Evolutionary conservation across 2,888 invertebrate genomes (phyloP), one percentile per base, ranked within the genome.

Genomic region (Apamea monoglypha): DNA sequence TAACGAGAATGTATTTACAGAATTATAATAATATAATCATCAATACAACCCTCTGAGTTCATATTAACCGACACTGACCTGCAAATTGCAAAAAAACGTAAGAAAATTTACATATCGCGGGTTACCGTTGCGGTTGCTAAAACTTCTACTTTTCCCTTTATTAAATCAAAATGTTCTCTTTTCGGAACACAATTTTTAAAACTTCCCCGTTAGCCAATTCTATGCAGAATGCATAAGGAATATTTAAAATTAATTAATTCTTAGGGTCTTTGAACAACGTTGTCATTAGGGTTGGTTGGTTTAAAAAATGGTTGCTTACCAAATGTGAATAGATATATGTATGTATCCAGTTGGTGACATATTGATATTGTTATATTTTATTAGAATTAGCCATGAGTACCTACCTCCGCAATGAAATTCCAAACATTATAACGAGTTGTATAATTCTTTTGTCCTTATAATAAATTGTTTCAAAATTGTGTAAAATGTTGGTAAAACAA

Each of bases 401-500:
- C 72, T 67, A 80, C n/a, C 72, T 68, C 36, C 25, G 44, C 64
- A 68, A 78, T 85, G 67, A 81, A 80, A 80, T 77, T 86, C 70
- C 47, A 29, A 81, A 84, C 80, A 82, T 84, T 81, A 82, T 84
- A 89, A 89, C 74, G 78, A 86, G 79, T 83, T 83, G 63, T 81
- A 73, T 78, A 85, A 83, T 88, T 85, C 72, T 86, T 74, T 88
- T 82, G 80, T 80, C 76, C 76, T 76, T 70, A 77, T 75, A 83
- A 80, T 76, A 88, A 88, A 82, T 88, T 85, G 82, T 83, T 90
- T 81, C 74, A 74, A 77, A 80, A 88, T 80, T 83, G 76, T 76
- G 69, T 83, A 80, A 88, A 89, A 79, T 79, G 73, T 82, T 82
- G 78, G 70, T 81, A 71, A 79, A 80, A 78, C 69, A 75, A 90